Evolutionary conservation across 2,888 invertebrate species (phyloP), one percentile per base, ranked within the genome.

Genomic region (Diplolepis rosae): DNA sequence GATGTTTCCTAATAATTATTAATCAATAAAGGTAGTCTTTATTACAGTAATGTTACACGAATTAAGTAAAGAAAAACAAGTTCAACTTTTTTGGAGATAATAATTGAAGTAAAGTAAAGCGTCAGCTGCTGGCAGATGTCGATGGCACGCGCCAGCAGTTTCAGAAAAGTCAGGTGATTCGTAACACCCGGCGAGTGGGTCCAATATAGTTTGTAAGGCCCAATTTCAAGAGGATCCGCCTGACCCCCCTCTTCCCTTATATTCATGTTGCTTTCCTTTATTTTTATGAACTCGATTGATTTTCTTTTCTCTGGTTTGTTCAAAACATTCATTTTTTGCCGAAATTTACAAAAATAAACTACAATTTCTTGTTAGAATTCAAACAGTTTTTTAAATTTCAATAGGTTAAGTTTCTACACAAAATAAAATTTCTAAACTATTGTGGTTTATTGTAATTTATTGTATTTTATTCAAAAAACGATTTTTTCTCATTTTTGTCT

Each of bases 111-210:
- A 52, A 52, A 56, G 6, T n/a, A 7, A 39, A 35, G 24, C 35
- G 61, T 61, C 61, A 61, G 61, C 61, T 39, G 61, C 39, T 22
- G 35, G 81, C 85, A 86, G 83, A 82, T 85, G 85, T 74, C 74
- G 72, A 72, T 79, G 86, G 85, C 86, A 85, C 86, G 87, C 82
- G 86, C 82, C 84, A 80, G 76, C 80, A 77, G 83, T 82, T 83
- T 78, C 73, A 70, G 45, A 72, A 71, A 79, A 75, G 79, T 83
- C 81, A 81, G 81, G 79, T 80, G 81, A 83, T 82, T 81, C 77
- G 66, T 70, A 80, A 75, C 82, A 82, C 77, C 83, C 77, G 83
- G 82, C 82, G 69, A 61, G n/a, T 39, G 61, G 61, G 24, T 22
- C 56, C 32, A 35, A 52, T 52, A 6, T 27, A 52, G 27, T 27